phyloP scores from a whole-genome alignment of 2,888 invertebrate species.

The Leptopilina syphax region DNA sequence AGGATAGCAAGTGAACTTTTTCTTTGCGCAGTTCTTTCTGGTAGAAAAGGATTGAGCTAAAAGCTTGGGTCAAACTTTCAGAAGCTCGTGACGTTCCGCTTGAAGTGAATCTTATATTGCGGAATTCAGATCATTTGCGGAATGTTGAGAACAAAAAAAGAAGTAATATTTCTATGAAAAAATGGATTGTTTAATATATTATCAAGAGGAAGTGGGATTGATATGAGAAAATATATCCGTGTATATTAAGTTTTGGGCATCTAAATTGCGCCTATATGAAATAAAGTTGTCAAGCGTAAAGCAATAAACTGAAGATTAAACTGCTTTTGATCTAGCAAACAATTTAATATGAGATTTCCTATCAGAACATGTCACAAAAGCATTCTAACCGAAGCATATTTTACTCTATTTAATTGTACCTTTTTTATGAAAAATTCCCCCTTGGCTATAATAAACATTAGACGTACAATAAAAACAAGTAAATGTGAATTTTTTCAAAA shows the following conservation, averaged over 20 bases:
- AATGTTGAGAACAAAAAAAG: not conserved
- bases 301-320: slow-evolving; percentile 22
- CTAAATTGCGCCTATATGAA: not conserved
- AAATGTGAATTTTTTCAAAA: not conserved
- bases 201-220: not conserved
- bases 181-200: not conserved
- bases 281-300: not conserved
- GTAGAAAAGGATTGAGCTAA: slow-evolving; percentile 23
- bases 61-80: slow-evolving; percentile 18
- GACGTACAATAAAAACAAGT: not conserved
- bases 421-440: slow-evolving; percentile 11
- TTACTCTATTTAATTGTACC: slow-evolving; percentile 1
- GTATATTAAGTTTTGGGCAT: not conserved
- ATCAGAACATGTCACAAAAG: slow-evolving; percentile 5
- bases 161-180: not conserved
- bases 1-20: slow-evolving; percentile 28
- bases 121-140: not conserved
- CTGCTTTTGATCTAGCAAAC: slow-evolving; percentile 13
- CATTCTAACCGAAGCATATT: slow-evolving; percentile 1
- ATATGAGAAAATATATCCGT: too few species aligned
- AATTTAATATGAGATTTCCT: slow-evolving; percentile 16
- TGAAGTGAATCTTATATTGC: slow-evolving; percentile 4
- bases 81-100: slow-evolving; percentile 11
- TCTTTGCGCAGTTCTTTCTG: slow-evolving; percentile 7
- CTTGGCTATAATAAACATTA: not conserved